Evolutionary conservation across 2,113 vertebrate genomes (phyloP).

Genomic region (Gadus chalcogrammus): DNA sequence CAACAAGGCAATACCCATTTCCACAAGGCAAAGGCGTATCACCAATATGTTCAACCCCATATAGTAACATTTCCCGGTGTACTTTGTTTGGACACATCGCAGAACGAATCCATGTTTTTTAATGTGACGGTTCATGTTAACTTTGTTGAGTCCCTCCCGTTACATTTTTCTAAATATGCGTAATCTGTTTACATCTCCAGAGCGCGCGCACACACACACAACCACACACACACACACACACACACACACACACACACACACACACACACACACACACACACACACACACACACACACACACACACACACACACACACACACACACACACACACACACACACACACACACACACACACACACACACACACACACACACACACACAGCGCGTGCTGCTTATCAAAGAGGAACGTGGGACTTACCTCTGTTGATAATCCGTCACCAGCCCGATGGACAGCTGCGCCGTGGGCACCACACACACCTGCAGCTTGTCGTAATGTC

Average conservation of each 20-base stretch:
- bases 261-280: background rate
- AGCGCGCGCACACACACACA: background rate
- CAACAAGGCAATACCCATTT: slow-evolving; percentile 5
- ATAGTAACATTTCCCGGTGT: background rate
- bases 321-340: too few relatives aligned
- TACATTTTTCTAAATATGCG: too few relatives aligned
- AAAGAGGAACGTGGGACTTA: slow-evolving; percentile 52
- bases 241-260: too few relatives aligned
- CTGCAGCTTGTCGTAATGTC: slow-evolving; percentile 37
- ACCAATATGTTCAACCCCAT: background rate
- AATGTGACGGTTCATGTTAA: background rate
- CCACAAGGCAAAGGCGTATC: background rate
- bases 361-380: background rate
- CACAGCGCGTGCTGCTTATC: slow-evolving; percentile 14
- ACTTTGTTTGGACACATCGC: background rate
- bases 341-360: too few relatives aligned
- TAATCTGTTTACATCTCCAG: background rate
- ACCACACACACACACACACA: too few relatives aligned
- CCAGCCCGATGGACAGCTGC: slow-evolving; percentile 27
- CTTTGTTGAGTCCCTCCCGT: too few relatives aligned
- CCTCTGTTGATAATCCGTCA: slow-evolving; percentile 69
- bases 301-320: too few relatives aligned
- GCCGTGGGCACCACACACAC: slow-evolving; percentile 35
- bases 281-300: too few relatives aligned
- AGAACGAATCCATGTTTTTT: background rate